Evolutionary conservation across 1,140 invertebrate genomes (phyloP).

Genomic region (Zaprionus vittiger): DNA sequence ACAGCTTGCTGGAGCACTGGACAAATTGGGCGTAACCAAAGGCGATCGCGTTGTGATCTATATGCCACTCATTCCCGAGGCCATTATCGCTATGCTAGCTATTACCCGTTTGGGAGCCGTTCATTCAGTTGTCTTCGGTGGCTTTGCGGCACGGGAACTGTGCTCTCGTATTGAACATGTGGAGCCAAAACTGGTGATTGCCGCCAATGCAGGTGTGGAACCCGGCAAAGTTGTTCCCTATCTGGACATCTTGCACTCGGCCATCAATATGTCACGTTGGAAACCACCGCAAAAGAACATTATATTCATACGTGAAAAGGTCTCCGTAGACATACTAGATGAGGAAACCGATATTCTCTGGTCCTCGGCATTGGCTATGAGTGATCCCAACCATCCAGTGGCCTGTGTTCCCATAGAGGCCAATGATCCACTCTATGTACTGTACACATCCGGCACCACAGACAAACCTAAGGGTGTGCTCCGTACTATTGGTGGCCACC

Average conservation of each 20-base stretch:
- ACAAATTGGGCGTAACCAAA: slow-evolving; percentile 89
- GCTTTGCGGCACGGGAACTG: slow-evolving; percentile 95
- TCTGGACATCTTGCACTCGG: slow-evolving; percentile 94
- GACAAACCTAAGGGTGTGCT: slow-evolving; percentile 93
- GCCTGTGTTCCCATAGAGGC: slow-evolving; percentile 94
- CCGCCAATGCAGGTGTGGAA: slow-evolving; percentile 95
- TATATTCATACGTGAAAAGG: slow-evolving; percentile 90
- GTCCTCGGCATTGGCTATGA: slow-evolving; percentile 88
- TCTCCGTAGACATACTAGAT: slow-evolving; percentile 88
- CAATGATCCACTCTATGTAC: slow-evolving; percentile 95
- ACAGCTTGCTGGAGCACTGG: slow-evolving; percentile 90
- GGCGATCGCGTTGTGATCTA: slow-evolving; percentile 92
- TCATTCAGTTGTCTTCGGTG: slow-evolving; percentile 95
- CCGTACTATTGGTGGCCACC: slow-evolving; percentile 93
- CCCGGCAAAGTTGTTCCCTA: slow-evolving; percentile 93
- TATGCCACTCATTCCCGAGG: slow-evolving; percentile 96
- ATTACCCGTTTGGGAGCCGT: slow-evolving; percentile 92
- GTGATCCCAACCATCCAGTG: slow-evolving; percentile 86
- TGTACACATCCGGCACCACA: slow-evolving; percentile 97
- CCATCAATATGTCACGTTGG: slow-evolving; percentile 89
- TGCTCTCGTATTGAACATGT: slow-evolving; percentile 94
- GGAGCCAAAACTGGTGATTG: slow-evolving; percentile 94
- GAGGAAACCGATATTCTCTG: slow-evolving; percentile 90
- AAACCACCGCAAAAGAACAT: slow-evolving; percentile 90
- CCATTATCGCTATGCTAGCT: slow-evolving; percentile 93